Evolutionary conservation across 2,888 invertebrate genomes (phyloP).

Genomic region (Melieria omissa): DNA sequence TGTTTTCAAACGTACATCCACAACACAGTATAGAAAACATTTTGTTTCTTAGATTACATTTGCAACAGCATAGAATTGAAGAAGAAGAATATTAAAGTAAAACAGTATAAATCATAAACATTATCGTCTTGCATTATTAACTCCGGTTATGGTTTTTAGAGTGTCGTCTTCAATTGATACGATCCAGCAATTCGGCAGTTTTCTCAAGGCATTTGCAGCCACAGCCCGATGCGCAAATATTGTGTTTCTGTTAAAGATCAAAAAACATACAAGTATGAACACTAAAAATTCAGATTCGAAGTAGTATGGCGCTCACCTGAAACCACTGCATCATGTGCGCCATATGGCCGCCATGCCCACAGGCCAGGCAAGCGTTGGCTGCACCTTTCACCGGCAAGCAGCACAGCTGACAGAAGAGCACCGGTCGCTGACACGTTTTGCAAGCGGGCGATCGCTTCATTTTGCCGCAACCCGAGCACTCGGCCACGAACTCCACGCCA

Average conservation of each 20-base stretch:
- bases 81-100: too few species aligned
- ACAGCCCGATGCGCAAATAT: conserved; percentile 90
- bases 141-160: too few species aligned
- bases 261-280: background rate
- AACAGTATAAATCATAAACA: too few species aligned
- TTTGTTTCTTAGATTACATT: too few species aligned
- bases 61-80: too few species aligned
- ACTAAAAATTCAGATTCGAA: background rate
- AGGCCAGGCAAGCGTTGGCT: conserved; percentile 86
- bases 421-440: conserved; percentile 76
- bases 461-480: conserved; percentile 78
- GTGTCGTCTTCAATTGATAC: conserved; percentile 37
- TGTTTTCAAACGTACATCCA: too few species aligned
- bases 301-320: conserved; percentile 53
- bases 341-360: conserved; percentile 94
- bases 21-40: too few species aligned
- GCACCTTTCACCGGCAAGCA: conserved; percentile 85
- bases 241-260: conserved; percentile 70
- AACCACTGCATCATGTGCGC: conserved; percentile 88
- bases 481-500: conserved; percentile 79
- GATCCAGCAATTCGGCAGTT: conserved; percentile 66
- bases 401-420: conserved; percentile 86
- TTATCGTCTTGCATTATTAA: too few species aligned
- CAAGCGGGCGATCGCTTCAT: conserved; percentile 78
- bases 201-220: conserved; percentile 88